Evolutionary conservation across 2,888 invertebrate genomes (phyloP), one percentile per base, ranked within the genome.

Genomic region (Agrochola litura): DNA sequence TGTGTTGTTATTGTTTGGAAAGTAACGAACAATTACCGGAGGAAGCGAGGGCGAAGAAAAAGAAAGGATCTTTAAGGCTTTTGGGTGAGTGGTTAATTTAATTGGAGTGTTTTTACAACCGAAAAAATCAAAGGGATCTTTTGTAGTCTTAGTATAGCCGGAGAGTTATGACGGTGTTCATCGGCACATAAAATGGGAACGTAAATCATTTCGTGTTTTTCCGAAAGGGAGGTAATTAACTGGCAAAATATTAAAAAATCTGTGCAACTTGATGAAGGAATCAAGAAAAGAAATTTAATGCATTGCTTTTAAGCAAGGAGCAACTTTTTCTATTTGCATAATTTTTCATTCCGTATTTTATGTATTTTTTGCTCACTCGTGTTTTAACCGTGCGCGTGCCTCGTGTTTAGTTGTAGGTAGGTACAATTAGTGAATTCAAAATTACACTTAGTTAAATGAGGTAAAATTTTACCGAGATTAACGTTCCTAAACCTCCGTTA

Each of bases 1-100:
- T 91, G 84, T 94, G 93, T 82, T 95, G 95, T 90, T 95, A 93
- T 88, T 96, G 95, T 88, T 89, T 91, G 77, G 94, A 94, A 60
- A 91, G 88, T 73, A 92, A 89, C 81, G 92, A 92, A 74, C 84
- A 93, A 60, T 78, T 93, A 60, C 70, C 90, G 22, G 94, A 93
- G 76, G 96, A 96, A 72, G 90, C 93, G 10, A 92, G 96, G 82
- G 96, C 96, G 0, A 95, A 94, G 84, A 96, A 95, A 90, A 95
- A 94, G 86, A 96, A 94, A 84, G 92, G 91, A 72, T 87, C 93
- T 8, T 82, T 93, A 43, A 92, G 92, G 77, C 87, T 96, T 70
- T 91, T 95, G 84, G 94, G 96, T 96, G 87, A 95, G 96, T 92
- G 69, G 75, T 81, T 79, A 52, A 87, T 85, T 82, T 81, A 76